These are phyloP conservation scores for Chydorus sphaericus DNA, from an alignment of 2,888 invertebrate genomes.

Conservation along the genomic window DNA sequence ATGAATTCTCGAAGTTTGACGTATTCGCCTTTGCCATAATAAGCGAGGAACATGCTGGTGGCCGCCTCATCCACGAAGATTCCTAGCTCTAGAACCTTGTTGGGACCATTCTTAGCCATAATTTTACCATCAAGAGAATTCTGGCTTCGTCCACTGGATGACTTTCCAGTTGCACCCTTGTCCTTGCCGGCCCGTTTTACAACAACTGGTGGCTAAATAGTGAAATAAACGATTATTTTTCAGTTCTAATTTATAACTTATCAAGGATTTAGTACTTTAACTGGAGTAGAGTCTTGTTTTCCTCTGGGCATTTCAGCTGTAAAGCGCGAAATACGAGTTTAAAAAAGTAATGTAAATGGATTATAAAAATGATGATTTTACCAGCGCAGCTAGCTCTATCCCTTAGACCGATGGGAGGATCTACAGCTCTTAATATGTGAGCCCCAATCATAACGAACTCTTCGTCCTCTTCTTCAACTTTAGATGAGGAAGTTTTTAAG, in stretches of 20 bases:
- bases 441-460: not conserved
- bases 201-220: too few species aligned
- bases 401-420: not conserved
- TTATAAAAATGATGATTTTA: not conserved
- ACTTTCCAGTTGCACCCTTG: not conserved
- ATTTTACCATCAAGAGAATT: not conserved
- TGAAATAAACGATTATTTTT: too few species aligned
- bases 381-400: not conserved
- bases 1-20: constrained; percentile 51
- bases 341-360: too few species aligned
- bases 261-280: too few species aligned
- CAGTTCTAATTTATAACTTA: too few species aligned
- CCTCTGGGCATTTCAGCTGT: too few species aligned
- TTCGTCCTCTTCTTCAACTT: not conserved
- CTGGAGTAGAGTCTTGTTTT: too few species aligned
- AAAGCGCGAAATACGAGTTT: too few species aligned
- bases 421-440: not conserved
- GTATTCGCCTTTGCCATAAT: constrained; percentile 45
- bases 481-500: too few species aligned
- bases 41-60: constrained; percentile 52
- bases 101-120: not conserved
- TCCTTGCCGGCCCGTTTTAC: too few species aligned
- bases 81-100: constrained; percentile 48
- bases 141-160: not conserved
- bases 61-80: constrained; percentile 59